Percentiles rank a stretch among this genome's conserved stretches.
phyloP scores from a whole-genome alignment of 2,797 vertebrate species.

The Trachurus trachurus region DNA sequence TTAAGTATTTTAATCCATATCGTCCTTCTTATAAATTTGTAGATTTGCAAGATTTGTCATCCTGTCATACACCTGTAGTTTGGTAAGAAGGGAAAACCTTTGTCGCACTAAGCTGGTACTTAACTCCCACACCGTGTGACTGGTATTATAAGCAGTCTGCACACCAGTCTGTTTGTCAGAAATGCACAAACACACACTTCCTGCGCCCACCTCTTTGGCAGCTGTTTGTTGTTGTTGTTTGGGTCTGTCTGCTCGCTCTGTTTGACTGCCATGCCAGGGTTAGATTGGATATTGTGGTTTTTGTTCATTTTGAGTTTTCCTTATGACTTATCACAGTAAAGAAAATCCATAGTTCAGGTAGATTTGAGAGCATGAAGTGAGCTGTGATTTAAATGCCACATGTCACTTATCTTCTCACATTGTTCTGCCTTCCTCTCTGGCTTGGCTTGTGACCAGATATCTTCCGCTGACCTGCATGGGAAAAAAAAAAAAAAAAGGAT shows the following conservation, averaged over 20 bases:
- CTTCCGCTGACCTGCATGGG: not conserved
- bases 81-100: conserved; percentile 20
- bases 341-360: not conserved
- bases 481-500: not conserved
- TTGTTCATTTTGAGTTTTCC: not conserved
- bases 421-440: not conserved
- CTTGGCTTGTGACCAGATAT: not conserved
- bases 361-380: conserved; percentile 9
- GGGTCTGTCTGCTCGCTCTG: not conserved
- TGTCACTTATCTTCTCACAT: not conserved
- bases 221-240: conserved; percentile 18
- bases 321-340: not conserved
- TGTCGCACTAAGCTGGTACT: conserved; percentile 35
- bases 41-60: not conserved
- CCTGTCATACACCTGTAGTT: not conserved
- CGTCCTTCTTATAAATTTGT: not conserved
- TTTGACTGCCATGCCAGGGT: not conserved
- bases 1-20: conserved; percentile 2
- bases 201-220: not conserved
- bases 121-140: conserved; percentile 40
- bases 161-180: conserved; percentile 24
- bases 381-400: not conserved
- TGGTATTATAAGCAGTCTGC: conserved; percentile 39
- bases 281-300: not conserved
- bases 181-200: conserved; percentile 11